Evolutionary conservation across 2,888 invertebrate species (phyloP), one percentile per base, ranked within the genome.

Genomic region (Himalopsyche tibetana): DNA sequence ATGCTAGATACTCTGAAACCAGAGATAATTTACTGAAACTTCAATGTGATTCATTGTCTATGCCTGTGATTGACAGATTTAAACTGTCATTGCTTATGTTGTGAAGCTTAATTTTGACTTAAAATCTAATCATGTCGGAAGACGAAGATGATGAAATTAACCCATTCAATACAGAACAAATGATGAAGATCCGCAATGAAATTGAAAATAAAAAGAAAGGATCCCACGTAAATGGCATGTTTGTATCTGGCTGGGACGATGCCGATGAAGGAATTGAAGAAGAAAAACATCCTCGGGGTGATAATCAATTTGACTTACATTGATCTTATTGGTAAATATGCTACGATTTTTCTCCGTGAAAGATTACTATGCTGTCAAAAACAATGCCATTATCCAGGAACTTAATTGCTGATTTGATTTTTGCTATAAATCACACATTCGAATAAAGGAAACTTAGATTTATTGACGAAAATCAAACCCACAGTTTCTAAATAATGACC

Each of bases 211-310:
- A 89, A 88, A 93, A 93, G 90, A 91, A 88, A 86, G 91, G 93
- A 89, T 93, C 93, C 55, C 91, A 91, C 86, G 93, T 93, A 51
- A 91, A 92, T 85, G 93, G 93, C n/a, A 94, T 95, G 94, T 94
- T 94, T 91, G 96, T 97, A 0, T 97, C 97, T 90, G 97, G 96
- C 83, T 97, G 97, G 97, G 97, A 97, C 89, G 95, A 96, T 90
- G 95, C 95, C 74, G 92, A 94, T 86, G 94, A 95, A 89, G 94
- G 95, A 87, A 93, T 97, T 15, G 95, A 96, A 88, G 93, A 94
- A 89, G 95, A 95, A 69, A 93, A 94, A 89, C 94, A 96, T 92
- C 96, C 97, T 0, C 94, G 95, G 93, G 96, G 97, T 96, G 93
- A 87, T n/a, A 15, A 51, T 15, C 51, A 15, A 12, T 51, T 51